These are phyloP conservation scores for Drosophila sturtevanti DNA, from an alignment of 1,140 invertebrate species.

Conservation along the genomic window DNA sequence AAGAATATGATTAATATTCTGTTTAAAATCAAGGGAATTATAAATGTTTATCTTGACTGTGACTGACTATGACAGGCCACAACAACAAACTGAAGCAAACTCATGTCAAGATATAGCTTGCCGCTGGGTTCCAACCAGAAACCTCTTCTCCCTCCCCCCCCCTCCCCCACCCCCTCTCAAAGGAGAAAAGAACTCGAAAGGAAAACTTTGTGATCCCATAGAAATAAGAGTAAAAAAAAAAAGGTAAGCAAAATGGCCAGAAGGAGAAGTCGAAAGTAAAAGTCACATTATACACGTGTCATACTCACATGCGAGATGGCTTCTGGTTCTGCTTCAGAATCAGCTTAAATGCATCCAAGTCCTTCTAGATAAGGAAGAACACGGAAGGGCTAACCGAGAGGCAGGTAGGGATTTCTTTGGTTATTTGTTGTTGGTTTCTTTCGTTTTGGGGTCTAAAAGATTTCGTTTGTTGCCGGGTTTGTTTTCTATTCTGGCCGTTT, in stretches of 20 bases:
- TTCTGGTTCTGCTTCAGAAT: constrained; percentile 14
- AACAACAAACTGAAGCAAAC: background rate
- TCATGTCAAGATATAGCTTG: constrained; percentile 21
- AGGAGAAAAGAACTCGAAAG: constrained; percentile 42
- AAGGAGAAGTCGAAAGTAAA: constrained; percentile 24
- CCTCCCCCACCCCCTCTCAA: too few relatives aligned
- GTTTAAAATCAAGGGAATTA: background rate
- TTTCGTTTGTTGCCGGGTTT: constrained; percentile 5
- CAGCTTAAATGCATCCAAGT: constrained; percentile 4
- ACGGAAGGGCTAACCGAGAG: background rate
- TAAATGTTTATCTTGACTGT: background rate
- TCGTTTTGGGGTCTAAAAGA: background rate
- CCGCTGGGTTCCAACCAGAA: constrained; percentile 27
- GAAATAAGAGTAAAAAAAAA: constrained; percentile 27
- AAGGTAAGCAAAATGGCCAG: background rate
- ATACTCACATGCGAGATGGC: constrained; percentile 52
- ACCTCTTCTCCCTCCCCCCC: too few relatives aligned
- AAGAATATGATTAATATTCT: background rate
- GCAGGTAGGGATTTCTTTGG: background rate
- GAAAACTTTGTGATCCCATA: constrained; percentile 53
- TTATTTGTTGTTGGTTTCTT: background rate
- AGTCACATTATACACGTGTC: constrained; percentile 56
- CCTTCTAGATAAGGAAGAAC: too few relatives aligned
- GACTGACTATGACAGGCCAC: background rate
- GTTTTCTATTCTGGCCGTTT: constrained; percentile 12